Percentiles rank a stretch among this genome's conserved stretches.
Conservation (phyloP, 35 echinoderm and acorn worm species). For the Lytechinus pictus region DNA sequence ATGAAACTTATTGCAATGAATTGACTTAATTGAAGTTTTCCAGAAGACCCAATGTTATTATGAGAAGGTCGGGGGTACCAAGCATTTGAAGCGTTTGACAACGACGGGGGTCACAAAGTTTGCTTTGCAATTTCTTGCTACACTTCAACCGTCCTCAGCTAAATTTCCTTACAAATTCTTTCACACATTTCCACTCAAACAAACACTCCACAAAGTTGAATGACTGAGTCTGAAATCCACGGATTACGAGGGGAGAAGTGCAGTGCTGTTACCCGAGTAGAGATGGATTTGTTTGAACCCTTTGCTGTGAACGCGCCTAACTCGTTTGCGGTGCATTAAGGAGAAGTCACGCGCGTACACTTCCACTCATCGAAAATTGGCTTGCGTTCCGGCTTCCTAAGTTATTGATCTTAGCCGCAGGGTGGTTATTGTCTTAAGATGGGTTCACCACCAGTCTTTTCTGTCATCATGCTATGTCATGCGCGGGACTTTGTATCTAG, state of each 20-base stretch:
- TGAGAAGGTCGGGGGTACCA: too few relatives aligned
- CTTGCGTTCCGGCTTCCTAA: not conserved
- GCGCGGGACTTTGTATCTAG: not conserved
- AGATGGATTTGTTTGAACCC: not conserved
- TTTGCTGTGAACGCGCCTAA: not conserved
- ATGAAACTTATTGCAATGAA: too few relatives aligned
- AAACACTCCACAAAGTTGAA: not conserved
- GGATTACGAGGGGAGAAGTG: not conserved
- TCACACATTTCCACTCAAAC: not conserved
- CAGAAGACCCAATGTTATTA: too few relatives aligned
- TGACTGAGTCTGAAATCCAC: not conserved
- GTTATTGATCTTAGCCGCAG: not conserved
- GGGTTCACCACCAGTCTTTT: not conserved
- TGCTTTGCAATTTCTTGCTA: not conserved
- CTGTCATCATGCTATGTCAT: not conserved
- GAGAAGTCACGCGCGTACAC: not conserved
- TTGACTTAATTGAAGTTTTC: too few relatives aligned
- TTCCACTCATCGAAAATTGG: not conserved
- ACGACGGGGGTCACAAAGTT: not conserved
- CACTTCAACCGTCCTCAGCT: not conserved
- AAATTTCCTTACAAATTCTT: not conserved
- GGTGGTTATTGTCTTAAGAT: conserved; percentile 12
- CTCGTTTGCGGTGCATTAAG: not conserved
- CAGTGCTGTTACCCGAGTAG: not conserved
- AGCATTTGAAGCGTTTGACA: not conserved